Evolutionary conservation across 2,797 vertebrate genomes (phyloP), one percentile per base, ranked within the genome.

Genomic region (Lerista edwardsae): DNA sequence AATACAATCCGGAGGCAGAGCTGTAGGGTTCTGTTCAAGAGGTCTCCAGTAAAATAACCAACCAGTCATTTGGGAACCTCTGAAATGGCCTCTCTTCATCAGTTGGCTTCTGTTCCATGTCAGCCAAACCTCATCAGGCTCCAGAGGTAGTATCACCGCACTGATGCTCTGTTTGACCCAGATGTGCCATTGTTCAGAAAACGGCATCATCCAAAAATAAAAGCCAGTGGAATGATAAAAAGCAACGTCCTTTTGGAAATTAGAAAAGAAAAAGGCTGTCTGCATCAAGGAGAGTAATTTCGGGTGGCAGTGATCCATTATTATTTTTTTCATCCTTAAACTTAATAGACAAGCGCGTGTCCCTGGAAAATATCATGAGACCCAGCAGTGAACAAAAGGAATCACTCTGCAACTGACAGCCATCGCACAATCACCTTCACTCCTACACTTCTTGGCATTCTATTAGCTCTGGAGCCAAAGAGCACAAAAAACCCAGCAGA

Each of bases 281-380:
- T 88, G 79, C 75, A 84, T 64, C 86, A 6, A 21, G 87, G 88
- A 90, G 69, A 87, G 84, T 79, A 55, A 90, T 91, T 94, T 90
- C 80, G 87, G 11, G 82, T 94, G 91, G 87, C 85, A 91, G 67
- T n/a, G 76, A 73, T 89, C 75, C 82, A 89, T 77, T 75, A 79
- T 41, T 55, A 51, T 51, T 51, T 21, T 77, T n/a, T 81, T 68
- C 64, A 86, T 86, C 64, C 76, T 86, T 86, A 82, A 86, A 77
- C 65, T 41, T 0, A 62, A 85, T 2, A 90, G 90, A 84, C 72
- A 81, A 29, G 85, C 75, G 39, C 77, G 25, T 90, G 83, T 90
- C 86, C 81, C 88, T 91, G 87, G 88, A 93, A 92, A 92, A 90
- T 71, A 88, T 86, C 84, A 91, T 82, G 80, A 83, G 79, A 89